These are phyloP conservation scores for Amphimedon queenslandica DNA, from an alignment of 37 sponge, comb jelly and placozoan species.

Conservation along the genomic window DNA sequence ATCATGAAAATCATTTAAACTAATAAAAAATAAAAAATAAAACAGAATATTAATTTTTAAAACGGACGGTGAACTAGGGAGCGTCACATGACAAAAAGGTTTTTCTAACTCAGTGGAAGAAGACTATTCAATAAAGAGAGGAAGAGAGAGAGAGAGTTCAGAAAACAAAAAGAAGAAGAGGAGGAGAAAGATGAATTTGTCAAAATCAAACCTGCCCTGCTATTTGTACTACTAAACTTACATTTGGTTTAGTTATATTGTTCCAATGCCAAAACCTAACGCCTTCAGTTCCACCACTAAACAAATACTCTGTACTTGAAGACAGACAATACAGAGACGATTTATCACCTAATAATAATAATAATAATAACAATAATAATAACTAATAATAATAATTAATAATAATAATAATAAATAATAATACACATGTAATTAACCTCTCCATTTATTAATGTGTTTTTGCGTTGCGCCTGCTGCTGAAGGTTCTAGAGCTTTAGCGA, in stretches of 20 bases:
- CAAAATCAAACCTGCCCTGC: too few relatives aligned
- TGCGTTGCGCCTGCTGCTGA: not conserved
- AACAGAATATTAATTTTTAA: too few relatives aligned
- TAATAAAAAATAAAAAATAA: too few relatives aligned
- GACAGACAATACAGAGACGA: slow-evolving; percentile 39
- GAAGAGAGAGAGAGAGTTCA: too few relatives aligned
- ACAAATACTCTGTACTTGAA: slow-evolving; percentile 16
- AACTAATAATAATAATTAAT: not conserved
- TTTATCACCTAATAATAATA: slow-evolving; percentile 9
- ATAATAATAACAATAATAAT: slow-evolving; percentile 1
- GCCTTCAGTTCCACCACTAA: slow-evolving; percentile 44
- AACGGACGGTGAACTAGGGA: too few relatives aligned
- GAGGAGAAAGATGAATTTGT: too few relatives aligned
- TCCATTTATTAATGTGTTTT: not conserved
- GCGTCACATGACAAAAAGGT: too few relatives aligned
- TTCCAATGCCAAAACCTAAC: slow-evolving; percentile 53
- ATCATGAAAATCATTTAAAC: slow-evolving; percentile 1
- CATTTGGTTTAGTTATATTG: too few relatives aligned
- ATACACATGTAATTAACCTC: not conserved
- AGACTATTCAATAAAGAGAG: too few relatives aligned
- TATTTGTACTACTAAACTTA: too few relatives aligned
- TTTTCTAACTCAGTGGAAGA: too few relatives aligned
- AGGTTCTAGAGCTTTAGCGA: slow-evolving; percentile 21
- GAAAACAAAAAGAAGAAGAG: too few relatives aligned
- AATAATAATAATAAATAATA: not conserved